Conservation (phyloP, 2,888 invertebrate genomes). For the Gerosis bhagava region DNA sequence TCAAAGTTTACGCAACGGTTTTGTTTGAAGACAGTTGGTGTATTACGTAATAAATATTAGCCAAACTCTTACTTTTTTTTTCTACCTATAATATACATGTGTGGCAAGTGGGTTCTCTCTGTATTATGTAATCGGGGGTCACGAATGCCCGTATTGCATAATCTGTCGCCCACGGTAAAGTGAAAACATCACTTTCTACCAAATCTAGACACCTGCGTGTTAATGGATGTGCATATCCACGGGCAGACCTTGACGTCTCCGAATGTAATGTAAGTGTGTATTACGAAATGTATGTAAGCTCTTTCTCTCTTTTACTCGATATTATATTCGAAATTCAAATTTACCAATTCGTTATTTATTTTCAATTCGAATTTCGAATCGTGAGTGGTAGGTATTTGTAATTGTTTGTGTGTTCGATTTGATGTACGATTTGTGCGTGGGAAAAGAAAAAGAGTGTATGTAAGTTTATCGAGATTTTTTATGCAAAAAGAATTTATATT, state of each 20-base stretch:
- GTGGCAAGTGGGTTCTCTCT: slow-evolving; percentile 55
- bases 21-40: slow-evolving; percentile 56
- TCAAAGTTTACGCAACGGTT: slow-evolving; percentile 69
- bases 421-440: neutral
- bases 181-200: slow-evolving; percentile 72
- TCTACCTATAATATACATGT: no score
- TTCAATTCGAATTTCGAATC: slow-evolving; percentile 6
- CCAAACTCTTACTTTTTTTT: slow-evolving; percentile 62
- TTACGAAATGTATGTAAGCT: slow-evolving; percentile 21
- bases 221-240: slow-evolving; percentile 46
- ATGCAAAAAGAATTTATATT: slow-evolving; percentile 77
- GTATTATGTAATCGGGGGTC: slow-evolving; percentile 73
- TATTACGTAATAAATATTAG: slow-evolving; percentile 68
- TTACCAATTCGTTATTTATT: neutral
- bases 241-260: slow-evolving; percentile 36
- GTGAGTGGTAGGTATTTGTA: neutral
- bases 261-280: slow-evolving; percentile 22
- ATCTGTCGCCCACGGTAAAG: slow-evolving; percentile 49
- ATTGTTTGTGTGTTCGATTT: neutral
- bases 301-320: slow-evolving; percentile 23
- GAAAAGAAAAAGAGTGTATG: slow-evolving; percentile 16
- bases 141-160: slow-evolving; percentile 59
- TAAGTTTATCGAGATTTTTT: slow-evolving; percentile 53
- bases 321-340: slow-evolving; percentile 6
- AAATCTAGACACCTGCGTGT: slow-evolving; percentile 51